Conservation (phyloP, 2,797 vertebrate genomes). For the Tenualosa ilisha region DNA sequence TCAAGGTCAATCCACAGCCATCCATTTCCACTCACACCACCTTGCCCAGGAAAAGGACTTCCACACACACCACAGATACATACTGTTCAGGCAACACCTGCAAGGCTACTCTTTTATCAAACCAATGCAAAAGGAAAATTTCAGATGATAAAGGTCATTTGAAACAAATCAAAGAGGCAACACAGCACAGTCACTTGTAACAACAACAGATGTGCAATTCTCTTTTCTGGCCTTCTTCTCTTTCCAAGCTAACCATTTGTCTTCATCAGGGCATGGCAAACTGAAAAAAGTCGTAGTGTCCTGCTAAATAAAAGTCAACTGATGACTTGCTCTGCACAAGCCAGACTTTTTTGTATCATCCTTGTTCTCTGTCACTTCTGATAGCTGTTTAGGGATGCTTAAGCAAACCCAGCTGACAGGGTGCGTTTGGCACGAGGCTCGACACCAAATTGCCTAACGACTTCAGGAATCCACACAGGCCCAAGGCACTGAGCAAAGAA, state of each 20-base stretch:
- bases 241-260: constrained; percentile 37
- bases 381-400: constrained; percentile 20
- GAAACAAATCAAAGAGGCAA: neutral
- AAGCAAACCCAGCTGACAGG: constrained; percentile 24
- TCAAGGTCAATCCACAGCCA: too few species aligned
- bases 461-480: constrained; percentile 24
- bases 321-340: neutral
- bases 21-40: neutral
- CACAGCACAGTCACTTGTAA: neutral
- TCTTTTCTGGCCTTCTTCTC: neutral
- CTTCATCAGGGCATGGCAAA: constrained; percentile 23
- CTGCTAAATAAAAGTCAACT: neutral
- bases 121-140: neutral
- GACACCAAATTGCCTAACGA: constrained; percentile 26
- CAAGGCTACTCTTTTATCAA: neutral
- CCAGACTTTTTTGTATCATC: neutral
- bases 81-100: neutral
- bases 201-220: neutral
- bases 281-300: neutral
- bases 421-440: constrained; percentile 20
- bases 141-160: neutral
- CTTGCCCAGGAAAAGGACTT: too few species aligned
- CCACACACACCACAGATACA: neutral
- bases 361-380: constrained; percentile 15
- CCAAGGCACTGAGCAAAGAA: neutral